Evolutionary conservation across 1,140 invertebrate species (phyloP), one percentile per base, ranked within the genome.

Genomic region (Pectinophora gossypiella): DNA sequence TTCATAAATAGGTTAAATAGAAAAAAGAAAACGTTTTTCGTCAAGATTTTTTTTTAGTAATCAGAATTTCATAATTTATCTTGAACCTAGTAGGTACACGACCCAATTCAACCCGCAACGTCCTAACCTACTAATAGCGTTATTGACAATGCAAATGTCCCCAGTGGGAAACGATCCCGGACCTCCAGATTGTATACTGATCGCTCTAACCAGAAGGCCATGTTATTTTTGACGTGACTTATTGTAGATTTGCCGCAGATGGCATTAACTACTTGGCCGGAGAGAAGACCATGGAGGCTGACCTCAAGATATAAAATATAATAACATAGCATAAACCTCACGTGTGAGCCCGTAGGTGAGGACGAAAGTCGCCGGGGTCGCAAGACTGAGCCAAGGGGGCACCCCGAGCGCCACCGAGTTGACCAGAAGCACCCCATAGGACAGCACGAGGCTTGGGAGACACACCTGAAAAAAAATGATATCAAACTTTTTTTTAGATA

Each of bases 341-440:
- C 83, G 83, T 67, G 83, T 71, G 27, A 84, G 48, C 10, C 73
- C 68, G 57, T 72, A 74, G 1, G 69, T 68, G n/a, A 83, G 47
- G 15, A 83, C 58, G 22, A 72, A 78, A 18, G 77, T 57, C 13
- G 81, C 59, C 0, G 83, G 79, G 32, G 76, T 65, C 1, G 63
- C 51, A 1, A 86, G 53, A 0, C 73, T 75, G 10, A 78, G 60
- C 76, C 80, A 76, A 48, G 72, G 38, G 4, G 77, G 74, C 0
- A 74, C 67, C 12, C 72, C 76, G 19, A 68, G 48, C 36, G 59
- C 66, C 7, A 67, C 54, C 2, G 70, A 54, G 40, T 76, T 64
- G 4, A 76, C 60, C 65, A 83, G 69, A 9, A 82, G 45, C 18
- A 77, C 61, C 5, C 83, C 83, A 48, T 86, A 86, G 4, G 80